Base-by-base conservation (phyloP, 2,113 vertebrate genomes). In the Accipiter virgatus region DNA sequence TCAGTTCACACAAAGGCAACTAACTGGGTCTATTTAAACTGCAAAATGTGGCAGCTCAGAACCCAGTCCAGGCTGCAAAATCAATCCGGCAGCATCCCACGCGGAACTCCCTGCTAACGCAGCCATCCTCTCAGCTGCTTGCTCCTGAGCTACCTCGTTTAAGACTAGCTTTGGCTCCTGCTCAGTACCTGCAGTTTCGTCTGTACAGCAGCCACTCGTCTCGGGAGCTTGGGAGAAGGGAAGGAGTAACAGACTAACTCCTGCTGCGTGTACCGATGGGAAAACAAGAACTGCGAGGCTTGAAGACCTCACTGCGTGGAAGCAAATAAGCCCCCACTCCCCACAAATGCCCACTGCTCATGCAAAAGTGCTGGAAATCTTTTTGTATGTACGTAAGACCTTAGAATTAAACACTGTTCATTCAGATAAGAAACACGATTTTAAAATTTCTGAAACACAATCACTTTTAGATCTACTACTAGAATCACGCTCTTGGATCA, bases 51-150 rank as follows among this genome's bases (percentile, higher is more conserved):
- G 40, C 34, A 26, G 17, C 45, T 22, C 40, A 13, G 45, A 59
- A 32, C 1, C 22, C 21, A 13, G 52, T 1, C 45, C 50, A 6
- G 73, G 58, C 52, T 59, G 43, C 43, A 55, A 21, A 25, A 70
- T 3, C 32, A 6, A 6, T 1, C 36, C 1, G 11, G 68, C 3
- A 17, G 55, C 10, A 38, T 58, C 9, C 19, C 52, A 4, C 0
- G 18, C 19, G 8, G 21, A 34, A 3, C 47, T 29, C 68, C 38
- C 27, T 16, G 62, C 34, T 13, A 32, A 32, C 0, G 3, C 3
- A 32, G 47, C 43, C 38, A 2, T 10, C 18, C 71, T 16, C 47
- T 10, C 45, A 12, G 68, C 70, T 53, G 52, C 52, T 18, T 27
- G 40, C 45, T 29, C 1, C 55, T 8, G 16, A 3, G 14, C 36